These are phyloP conservation scores for Archegozetes longisetosus DNA, from an alignment of 1,140 invertebrate species.

Conservation along the genomic window DNA sequence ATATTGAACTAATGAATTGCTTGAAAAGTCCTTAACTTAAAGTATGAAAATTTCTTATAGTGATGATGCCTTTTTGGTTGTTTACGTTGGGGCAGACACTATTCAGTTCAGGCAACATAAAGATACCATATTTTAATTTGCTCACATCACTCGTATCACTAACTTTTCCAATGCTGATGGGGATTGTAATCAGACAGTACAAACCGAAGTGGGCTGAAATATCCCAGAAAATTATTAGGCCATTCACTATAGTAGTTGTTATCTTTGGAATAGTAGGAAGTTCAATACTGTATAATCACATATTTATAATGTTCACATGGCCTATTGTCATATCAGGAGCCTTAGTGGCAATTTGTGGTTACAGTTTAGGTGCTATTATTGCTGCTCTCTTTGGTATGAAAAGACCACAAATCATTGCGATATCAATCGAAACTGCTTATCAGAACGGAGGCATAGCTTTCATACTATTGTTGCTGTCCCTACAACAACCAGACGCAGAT, in stretches of 20 bases:
- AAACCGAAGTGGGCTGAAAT: slow-evolving; percentile 22
- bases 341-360: slow-evolving; percentile 34
- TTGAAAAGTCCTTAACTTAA: no score
- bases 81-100: slow-evolving; percentile 30
- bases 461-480: slow-evolving; percentile 44
- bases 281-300: slow-evolving; percentile 31
- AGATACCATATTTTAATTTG: slow-evolving; percentile 32
- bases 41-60: no score
- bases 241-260: slow-evolving; percentile 32
- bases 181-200: slow-evolving; percentile 25
- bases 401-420: slow-evolving; percentile 6
- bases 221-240: slow-evolving; percentile 22
- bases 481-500: slow-evolving; percentile 30
- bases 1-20: no score
- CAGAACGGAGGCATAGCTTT: slow-evolving; percentile 54
- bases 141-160: slow-evolving; percentile 27
- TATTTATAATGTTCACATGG: slow-evolving; percentile 32
- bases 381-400: slow-evolving; percentile 8
- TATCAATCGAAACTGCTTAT: slow-evolving; percentile 13
- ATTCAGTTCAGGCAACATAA: slow-evolving; percentile 18
- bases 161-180: slow-evolving; percentile 31
- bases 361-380: slow-evolving; percentile 29
- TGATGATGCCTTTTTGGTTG: slow-evolving; percentile 35
- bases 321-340: slow-evolving; percentile 26
- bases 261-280: slow-evolving; percentile 32